A percentile compares a stretch with the other conserved stretches of the same genome.
Conservation (phyloP, 2,797 vertebrate species). For the Gallirallus australis region DNA sequence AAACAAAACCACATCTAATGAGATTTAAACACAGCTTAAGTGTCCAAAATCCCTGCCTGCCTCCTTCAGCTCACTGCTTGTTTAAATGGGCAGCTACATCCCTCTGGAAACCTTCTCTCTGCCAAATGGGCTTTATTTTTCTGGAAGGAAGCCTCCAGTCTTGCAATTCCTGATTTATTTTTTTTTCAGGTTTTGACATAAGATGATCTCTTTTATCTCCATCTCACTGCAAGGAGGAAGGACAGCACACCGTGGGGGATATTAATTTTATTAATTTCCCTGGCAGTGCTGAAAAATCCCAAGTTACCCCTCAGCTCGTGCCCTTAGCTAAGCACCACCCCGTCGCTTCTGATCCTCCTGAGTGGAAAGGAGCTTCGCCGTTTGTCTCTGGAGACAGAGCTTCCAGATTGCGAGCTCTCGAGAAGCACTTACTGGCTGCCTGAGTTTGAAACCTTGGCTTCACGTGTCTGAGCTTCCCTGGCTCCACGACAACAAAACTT, state of each 20-base stretch:
- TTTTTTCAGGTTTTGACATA: not conserved
- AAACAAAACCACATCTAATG: not conserved
- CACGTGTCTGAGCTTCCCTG: not conserved
- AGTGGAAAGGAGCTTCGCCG: not conserved
- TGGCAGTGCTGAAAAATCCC: not conserved
- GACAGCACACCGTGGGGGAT: not conserved
- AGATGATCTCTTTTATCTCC: not conserved
- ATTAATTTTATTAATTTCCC: not conserved
- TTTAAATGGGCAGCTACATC: not conserved
- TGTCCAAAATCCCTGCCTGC: not conserved
- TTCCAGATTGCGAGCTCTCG: not conserved
- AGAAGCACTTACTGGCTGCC: not conserved
- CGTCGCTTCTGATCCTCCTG: not conserved
- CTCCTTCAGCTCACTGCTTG: not conserved
- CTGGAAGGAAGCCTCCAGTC: not conserved
- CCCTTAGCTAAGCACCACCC: not conserved
- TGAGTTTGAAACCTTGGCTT: not conserved
- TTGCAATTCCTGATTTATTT: not conserved
- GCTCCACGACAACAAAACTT: not conserved
- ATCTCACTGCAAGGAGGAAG: not conserved
- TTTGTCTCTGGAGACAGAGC: not conserved
- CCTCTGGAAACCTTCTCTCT: not conserved
- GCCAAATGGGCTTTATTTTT: not conserved
- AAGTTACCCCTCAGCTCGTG: not conserved
- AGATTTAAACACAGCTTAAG: not conserved